Evolutionary conservation across 1,140 invertebrate species (phyloP).

Genomic region (Zaprionus camerounensis): DNA sequence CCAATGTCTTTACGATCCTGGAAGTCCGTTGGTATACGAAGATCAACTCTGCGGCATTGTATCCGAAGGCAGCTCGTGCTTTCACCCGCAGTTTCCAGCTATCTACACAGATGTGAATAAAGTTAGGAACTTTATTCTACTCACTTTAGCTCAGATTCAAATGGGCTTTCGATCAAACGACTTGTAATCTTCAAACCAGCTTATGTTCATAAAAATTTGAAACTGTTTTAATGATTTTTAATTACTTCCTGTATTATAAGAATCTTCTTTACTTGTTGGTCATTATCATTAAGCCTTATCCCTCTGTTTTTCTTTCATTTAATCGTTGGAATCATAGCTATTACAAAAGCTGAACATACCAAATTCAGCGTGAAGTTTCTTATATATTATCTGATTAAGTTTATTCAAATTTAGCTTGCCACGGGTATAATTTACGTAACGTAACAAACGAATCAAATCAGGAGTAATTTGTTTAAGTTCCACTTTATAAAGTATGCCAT

Average conservation of each 20-base stretch:
- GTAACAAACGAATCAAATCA: background rate
- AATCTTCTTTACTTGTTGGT: too few species aligned
- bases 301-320: too few species aligned
- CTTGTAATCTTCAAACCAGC: too few species aligned
- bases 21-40: constrained; percentile 35
- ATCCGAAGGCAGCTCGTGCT: constrained; percentile 23
- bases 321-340: too few species aligned
- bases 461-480: background rate
- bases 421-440: background rate
- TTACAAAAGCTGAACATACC: too few species aligned
- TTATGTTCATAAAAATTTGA: too few species aligned
- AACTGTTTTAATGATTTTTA: too few species aligned
- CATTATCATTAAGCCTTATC: too few species aligned
- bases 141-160: background rate
- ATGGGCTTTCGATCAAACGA: background rate
- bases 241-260: too few species aligned
- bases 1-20: constrained; percentile 37
- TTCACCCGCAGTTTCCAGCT: constrained; percentile 20
- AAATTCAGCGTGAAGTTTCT: too few species aligned
- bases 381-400: too few species aligned
- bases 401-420: too few species aligned
- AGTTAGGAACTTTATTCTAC: constrained; percentile 21
- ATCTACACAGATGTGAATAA: constrained; percentile 38
- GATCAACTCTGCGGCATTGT: constrained; percentile 41
- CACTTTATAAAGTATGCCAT: background rate